Conservation (phyloP, 1,140 invertebrate genomes). For the Apis mellifera region Amel_HAv3.1 CM009931.2:24035001-24035500, state of each 20-base stretch:
- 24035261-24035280: neutral
- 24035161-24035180: constrained; percentile 5
- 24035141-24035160: constrained; percentile 15
- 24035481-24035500: constrained; percentile 32
- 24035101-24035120: constrained; percentile 80
- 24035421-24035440: constrained; percentile 47
- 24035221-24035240: constrained; percentile 45
- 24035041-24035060: constrained; percentile 58
- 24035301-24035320: constrained; percentile 46
- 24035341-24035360: neutral
- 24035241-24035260: constrained; percentile 4
- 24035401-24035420: constrained; percentile 3
- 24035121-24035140: constrained; percentile 77
- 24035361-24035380: no score
- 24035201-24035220: neutral
- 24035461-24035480: constrained; percentile 18
- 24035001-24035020: neutral
- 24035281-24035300: constrained; percentile 12
- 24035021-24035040: constrained; percentile 13
- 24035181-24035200: neutral
- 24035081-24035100: constrained; percentile 74
- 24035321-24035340: neutral
- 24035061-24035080: constrained; percentile 57
- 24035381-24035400: neutral
- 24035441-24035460: constrained; percentile 52